A percentile compares a stretch with the other conserved stretches of the same genome.
Conservation (phyloP, 2,113 vertebrate genomes). For the Lepus timidus region DNA sequence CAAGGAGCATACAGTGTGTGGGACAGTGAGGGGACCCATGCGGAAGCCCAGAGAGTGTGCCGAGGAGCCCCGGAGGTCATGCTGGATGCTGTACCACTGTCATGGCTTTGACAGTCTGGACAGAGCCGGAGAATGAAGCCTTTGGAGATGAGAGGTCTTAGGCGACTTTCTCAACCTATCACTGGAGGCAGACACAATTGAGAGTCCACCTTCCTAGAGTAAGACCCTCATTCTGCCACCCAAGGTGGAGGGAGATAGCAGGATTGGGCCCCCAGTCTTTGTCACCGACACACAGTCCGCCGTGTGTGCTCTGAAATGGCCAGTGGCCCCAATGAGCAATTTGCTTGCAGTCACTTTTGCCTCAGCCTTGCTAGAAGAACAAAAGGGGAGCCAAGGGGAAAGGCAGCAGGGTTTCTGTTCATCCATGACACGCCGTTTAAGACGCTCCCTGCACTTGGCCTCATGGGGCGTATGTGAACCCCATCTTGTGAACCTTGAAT, state of each 20-base stretch:
- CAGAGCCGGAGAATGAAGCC: neutral
- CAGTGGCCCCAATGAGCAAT: constrained; percentile 69
- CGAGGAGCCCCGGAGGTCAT: neutral
- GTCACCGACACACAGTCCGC: constrained; percentile 70
- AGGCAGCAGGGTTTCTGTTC: neutral
- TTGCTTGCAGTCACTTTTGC: constrained; percentile 47
- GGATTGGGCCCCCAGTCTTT: constrained; percentile 74
- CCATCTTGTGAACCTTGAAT: neutral
- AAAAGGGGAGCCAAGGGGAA: neutral
- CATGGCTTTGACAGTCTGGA: neutral
- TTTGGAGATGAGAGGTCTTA: neutral
- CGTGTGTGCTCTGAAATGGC: constrained; percentile 70
- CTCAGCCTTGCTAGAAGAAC: neutral
- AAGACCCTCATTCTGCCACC: neutral
- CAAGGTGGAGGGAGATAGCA: neutral
- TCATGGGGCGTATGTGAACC: neutral
- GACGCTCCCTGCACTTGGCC: constrained; percentile 9
- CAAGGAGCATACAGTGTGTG: neutral
- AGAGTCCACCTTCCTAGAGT: neutral
- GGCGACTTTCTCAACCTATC: neutral
- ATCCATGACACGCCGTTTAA: neutral
- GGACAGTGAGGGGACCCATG: neutral
- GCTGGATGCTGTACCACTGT: neutral
- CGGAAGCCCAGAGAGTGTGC: neutral
- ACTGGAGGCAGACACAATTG: neutral